phyloP scores from a whole-genome alignment of 1,140 invertebrate species.

The Neoseiulus cucumeris region DNA sequence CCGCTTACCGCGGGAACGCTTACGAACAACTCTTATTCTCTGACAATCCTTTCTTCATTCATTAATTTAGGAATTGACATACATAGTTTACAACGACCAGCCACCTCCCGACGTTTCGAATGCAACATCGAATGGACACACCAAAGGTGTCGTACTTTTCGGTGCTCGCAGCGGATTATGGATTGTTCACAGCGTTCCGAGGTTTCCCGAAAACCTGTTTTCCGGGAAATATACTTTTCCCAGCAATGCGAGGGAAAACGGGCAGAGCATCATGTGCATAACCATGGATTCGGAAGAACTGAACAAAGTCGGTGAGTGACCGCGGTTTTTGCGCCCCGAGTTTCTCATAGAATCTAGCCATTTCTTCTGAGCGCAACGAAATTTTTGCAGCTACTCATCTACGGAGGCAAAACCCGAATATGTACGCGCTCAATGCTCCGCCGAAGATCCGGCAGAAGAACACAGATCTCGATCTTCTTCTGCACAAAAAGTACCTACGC shows the following conservation, averaged over 20 bases:
- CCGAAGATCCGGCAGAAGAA: not conserved
- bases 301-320: not conserved
- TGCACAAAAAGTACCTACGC: not conserved
- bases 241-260: not conserved
- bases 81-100: constrained; percentile 4
- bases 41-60: not conserved
- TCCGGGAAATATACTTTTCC: not conserved
- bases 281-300: not conserved
- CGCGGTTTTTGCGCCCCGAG: too few relatives aligned
- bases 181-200: not conserved
- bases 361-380: too few relatives aligned
- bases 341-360: too few relatives aligned
- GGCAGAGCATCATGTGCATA: not conserved
- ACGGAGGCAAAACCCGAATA: not conserved
- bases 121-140: not conserved
- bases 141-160: not conserved
- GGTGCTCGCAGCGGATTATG: not conserved
- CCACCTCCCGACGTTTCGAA: not conserved
- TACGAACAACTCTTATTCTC: too few relatives aligned
- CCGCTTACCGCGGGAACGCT: too few relatives aligned
- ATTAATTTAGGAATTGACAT: not conserved
- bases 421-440: not conserved
- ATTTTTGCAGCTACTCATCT: not conserved
- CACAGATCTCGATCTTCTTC: not conserved
- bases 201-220: not conserved